phyloP scores from a whole-genome alignment of 2,113 vertebrate species.

The Natator depressus region DNA sequence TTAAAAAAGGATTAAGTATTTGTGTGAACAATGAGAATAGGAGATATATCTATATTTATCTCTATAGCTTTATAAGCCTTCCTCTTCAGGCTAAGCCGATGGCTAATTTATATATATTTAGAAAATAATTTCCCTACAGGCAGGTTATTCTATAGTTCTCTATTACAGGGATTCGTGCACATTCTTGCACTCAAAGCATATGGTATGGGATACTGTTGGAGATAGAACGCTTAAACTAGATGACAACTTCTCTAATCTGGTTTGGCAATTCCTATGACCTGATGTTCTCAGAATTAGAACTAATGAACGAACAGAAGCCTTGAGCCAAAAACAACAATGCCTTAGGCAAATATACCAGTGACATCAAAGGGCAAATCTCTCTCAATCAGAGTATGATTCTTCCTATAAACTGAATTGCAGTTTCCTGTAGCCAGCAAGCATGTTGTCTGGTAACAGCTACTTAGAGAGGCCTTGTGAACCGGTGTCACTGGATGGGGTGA shows the following conservation, averaged over 20 bases:
- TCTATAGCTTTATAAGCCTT: background rate
- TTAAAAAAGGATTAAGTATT: background rate
- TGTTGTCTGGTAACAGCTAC: background rate
- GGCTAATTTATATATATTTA: background rate
- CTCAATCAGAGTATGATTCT: background rate
- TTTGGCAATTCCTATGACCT: background rate
- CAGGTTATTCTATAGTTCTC: background rate
- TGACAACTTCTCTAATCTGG: background rate
- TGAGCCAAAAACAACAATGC: background rate
- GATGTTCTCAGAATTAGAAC: background rate
- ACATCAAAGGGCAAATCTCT: background rate
- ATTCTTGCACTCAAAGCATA: background rate
- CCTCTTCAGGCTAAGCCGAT: background rate
- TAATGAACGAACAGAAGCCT: background rate
- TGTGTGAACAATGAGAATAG: background rate
- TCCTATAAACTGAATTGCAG: background rate
- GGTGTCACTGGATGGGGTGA: background rate
- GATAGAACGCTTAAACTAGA: background rate
- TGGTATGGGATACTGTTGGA: background rate
- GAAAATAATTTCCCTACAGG: background rate
- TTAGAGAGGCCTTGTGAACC: background rate
- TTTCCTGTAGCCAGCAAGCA: background rate
- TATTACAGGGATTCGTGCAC: background rate
- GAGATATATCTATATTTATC: background rate
- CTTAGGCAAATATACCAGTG: background rate